Evolutionary conservation across 2,888 invertebrate species (phyloP).

Genomic region (Acleris cristana): DNA sequence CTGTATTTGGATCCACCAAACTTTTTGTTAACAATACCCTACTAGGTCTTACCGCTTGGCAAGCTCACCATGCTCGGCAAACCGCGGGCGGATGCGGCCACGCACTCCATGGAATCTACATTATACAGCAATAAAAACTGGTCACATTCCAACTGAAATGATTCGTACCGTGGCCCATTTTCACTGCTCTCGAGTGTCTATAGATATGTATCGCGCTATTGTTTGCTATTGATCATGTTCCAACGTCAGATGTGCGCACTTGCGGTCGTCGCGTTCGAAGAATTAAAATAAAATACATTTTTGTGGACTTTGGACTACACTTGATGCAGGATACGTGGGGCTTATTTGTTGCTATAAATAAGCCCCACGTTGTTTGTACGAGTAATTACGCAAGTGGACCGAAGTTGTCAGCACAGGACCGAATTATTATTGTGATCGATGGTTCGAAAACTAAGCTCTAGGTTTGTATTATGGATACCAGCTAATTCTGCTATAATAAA

Average conservation of each 20-base stretch:
- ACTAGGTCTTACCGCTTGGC: neutral
- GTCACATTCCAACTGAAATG: too few species aligned
- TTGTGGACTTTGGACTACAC: slow-evolving; percentile 2
- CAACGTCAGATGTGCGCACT: slow-evolving; percentile 10
- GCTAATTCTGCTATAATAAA: too few species aligned
- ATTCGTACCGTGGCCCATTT: too few species aligned
- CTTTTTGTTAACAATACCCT: neutral
- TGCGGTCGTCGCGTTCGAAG: slow-evolving; percentile 14
- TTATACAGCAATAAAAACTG: too few species aligned
- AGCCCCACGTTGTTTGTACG: too few species aligned
- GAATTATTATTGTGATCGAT: too few species aligned
- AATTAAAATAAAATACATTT: neutral
- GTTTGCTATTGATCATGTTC: slow-evolving; percentile 4
- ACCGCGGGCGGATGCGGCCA: slow-evolving; percentile 8
- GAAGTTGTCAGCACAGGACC: too few species aligned
- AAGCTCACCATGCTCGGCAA: slow-evolving; percentile 9
- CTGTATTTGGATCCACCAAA: neutral
- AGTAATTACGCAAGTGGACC: too few species aligned
- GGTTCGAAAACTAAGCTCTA: too few species aligned
- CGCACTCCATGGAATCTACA: neutral
- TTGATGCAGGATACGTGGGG: neutral
- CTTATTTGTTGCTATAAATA: neutral
- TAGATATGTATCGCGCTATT: too few species aligned
- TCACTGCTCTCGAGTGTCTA: too few species aligned
- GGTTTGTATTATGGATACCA: too few species aligned